Evolutionary conservation across 2,888 invertebrate species (phyloP).

Genomic region (Scelioninae gen. 2): DNA sequence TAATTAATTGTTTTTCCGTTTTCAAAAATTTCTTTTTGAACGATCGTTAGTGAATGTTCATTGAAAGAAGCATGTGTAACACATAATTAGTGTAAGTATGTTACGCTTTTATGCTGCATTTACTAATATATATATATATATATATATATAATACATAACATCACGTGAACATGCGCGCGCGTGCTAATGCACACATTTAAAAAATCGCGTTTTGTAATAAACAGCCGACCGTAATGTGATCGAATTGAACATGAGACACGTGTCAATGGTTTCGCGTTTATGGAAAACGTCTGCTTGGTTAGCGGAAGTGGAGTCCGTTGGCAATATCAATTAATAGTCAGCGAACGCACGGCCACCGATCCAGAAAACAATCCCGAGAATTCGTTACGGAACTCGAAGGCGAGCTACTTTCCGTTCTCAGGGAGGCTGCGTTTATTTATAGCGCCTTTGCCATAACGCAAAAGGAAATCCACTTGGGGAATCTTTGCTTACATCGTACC

Average conservation of each 20-base stretch:
- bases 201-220: too few species aligned
- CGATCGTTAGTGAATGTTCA: too few species aligned
- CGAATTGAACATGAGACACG: conserved; percentile 31
- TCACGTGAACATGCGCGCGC: too few species aligned
- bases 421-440: conserved; percentile 73
- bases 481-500: conserved; percentile 54
- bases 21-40: too few species aligned
- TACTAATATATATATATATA: too few species aligned
- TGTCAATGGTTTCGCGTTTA: conserved; percentile 48
- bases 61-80: too few species aligned
- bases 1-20: not conserved
- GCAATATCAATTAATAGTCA: conserved; percentile 60
- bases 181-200: too few species aligned
- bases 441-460: conserved; percentile 66
- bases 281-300: conserved; percentile 43
- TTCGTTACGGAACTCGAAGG: conserved; percentile 73
- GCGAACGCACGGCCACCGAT: conserved; percentile 62
- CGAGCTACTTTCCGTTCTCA: conserved; percentile 74
- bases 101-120: too few species aligned
- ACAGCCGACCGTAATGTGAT: conserved; percentile 10
- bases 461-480: conserved; percentile 68
- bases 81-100: too few species aligned
- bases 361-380: conserved; percentile 71
- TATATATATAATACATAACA: too few species aligned
- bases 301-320: conserved; percentile 57